phyloP scores from a whole-genome alignment of 2,113 vertebrate genomes.

The Scatophagus argus region DNA sequence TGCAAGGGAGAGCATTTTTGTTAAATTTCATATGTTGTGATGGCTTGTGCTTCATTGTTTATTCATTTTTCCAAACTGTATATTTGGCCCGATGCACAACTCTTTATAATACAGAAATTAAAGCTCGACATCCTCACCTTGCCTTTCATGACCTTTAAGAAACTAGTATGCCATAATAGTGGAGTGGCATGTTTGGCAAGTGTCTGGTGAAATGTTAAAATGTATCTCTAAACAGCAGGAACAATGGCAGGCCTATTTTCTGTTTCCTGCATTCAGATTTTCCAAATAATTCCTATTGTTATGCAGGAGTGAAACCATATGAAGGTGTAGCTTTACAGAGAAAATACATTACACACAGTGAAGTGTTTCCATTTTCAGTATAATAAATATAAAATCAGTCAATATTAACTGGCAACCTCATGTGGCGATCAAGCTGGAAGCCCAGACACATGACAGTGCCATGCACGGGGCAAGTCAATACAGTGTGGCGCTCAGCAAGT shows the following conservation, averaged over 20 bases:
- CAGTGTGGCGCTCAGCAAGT: slow-evolving; percentile 11
- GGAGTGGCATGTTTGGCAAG: neutral
- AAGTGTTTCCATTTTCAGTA: neutral
- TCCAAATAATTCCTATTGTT: neutral
- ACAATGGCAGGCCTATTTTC: too few species aligned
- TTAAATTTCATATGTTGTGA: too few species aligned
- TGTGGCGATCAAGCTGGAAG: neutral
- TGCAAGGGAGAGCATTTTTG: too few species aligned
- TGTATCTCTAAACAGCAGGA: neutral
- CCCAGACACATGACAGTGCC: neutral
- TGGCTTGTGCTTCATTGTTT: too few species aligned
- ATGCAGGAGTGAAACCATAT: neutral
- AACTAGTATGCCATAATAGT: neutral
- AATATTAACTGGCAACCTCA: neutral
- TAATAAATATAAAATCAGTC: neutral
- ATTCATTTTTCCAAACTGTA: too few species aligned
- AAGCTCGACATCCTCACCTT: too few species aligned
- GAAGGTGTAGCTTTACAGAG: neutral
- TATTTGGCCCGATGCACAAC: too few species aligned
- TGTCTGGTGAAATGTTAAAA: too few species aligned
- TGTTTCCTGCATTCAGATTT: neutral
- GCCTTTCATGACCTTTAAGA: too few species aligned
- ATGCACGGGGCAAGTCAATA: slow-evolving; percentile 6
- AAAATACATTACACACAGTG: neutral
- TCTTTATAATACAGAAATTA: too few species aligned